A percentile compares a stretch with the other conserved stretches of the same genome.
These are phyloP conservation scores for Leptodactylus fuscus DNA, from an alignment of 2,113 vertebrate species.

Conservation along the genomic window DNA sequence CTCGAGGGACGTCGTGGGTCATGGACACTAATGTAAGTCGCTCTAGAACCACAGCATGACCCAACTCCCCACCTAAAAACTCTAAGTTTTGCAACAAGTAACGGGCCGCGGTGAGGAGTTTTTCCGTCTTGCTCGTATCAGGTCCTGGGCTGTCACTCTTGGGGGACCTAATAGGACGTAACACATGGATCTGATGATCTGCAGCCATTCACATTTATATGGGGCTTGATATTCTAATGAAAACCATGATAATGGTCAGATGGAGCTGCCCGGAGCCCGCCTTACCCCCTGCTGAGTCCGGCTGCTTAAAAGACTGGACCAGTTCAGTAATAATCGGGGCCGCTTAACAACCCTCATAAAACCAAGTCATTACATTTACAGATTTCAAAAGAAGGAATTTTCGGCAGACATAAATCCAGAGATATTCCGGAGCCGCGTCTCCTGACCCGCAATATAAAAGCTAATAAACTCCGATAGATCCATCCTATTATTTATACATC, in stretches of 20 bases:
- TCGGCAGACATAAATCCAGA: constrained; percentile 64
- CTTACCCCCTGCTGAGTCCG: constrained; percentile 68
- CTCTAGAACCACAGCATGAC: constrained; percentile 33
- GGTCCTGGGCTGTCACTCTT: background rate
- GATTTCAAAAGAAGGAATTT: constrained; percentile 70
- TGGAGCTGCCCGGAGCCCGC: constrained; percentile 67
- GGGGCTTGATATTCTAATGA: constrained; percentile 73
- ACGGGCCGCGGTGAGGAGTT: background rate
- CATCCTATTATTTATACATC: background rate
- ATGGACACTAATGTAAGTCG: constrained; percentile 17
- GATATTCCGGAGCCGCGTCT: constrained; percentile 13
- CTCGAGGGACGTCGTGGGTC: constrained; percentile 22
- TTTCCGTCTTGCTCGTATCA: constrained; percentile 15
- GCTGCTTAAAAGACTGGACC: constrained; percentile 69
- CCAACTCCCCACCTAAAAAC: background rate
- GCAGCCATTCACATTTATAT: constrained; percentile 62
- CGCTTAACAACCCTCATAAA: constrained; percentile 71
- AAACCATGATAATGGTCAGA: constrained; percentile 74
- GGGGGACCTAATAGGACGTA: constrained; percentile 1
- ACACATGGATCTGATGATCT: constrained; percentile 48
- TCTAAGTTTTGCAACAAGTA: background rate
- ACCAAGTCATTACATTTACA: constrained; percentile 71
- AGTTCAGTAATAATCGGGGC: constrained; percentile 67
- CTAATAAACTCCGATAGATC: background rate
- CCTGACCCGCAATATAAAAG: background rate